Conservation (phyloP, 2,888 invertebrate genomes). For the Drosophila greeni region DNA sequence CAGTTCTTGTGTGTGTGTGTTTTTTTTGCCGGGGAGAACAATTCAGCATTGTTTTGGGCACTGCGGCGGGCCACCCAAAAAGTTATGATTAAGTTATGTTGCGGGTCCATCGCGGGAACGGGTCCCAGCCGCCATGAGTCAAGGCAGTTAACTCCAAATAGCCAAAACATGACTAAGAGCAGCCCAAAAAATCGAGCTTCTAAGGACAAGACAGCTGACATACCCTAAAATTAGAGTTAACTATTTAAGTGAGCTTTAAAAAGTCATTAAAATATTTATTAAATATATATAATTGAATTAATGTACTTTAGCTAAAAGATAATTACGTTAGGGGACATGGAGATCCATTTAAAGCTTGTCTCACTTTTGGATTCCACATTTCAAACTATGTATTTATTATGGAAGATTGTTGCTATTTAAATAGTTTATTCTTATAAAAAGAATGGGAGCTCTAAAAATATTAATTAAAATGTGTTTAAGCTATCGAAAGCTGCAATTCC, state of each 20-base stretch:
- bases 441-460: not conserved
- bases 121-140: conserved; percentile 28
- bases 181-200: conserved; percentile 1
- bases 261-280: not conserved
- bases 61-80: conserved; percentile 73
- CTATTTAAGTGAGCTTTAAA: too few relatives aligned
- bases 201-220: not conserved
- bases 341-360: not conserved
- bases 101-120: conserved; percentile 21
- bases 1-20: conserved; percentile 28
- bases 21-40: conserved; percentile 53
- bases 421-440: too few relatives aligned
- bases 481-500: not conserved
- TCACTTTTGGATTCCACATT: not conserved
- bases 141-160: conserved; percentile 57
- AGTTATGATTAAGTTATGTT: conserved; percentile 76
- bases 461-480: not conserved
- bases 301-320: not conserved
- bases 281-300: not conserved
- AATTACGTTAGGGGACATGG: not conserved
- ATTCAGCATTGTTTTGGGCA: conserved; percentile 71
- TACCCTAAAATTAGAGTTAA: not conserved
- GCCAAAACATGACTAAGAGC: conserved; percentile 67
- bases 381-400: not conserved
- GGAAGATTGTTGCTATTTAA: not conserved